A percentile compares a stretch with the other conserved stretches of the same genome.
Evolutionary conservation across 2,888 invertebrate genomes (phyloP).

Genomic region (Tenthredo notha): DNA sequence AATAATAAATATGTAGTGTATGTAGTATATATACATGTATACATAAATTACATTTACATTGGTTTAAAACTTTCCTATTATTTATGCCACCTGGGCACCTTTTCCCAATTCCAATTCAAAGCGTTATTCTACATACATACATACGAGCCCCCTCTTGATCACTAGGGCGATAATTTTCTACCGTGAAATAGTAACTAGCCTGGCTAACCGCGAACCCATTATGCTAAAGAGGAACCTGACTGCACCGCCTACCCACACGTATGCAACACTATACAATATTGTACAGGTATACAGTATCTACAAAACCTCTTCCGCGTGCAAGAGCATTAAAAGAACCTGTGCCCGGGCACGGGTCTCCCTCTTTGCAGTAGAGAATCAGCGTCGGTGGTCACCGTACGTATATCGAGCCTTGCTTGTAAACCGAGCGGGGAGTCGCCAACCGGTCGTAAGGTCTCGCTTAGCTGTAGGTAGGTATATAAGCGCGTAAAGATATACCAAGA

Average conservation of each 20-base stretch:
- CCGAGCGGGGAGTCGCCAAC: not conserved
- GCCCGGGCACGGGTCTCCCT: not conserved
- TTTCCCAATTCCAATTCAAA: slow-evolving; percentile 1
- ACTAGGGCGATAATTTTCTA: not conserved
- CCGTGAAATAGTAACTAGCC: slow-evolving; percentile 19
- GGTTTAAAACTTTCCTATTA: not conserved
- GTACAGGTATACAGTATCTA: not conserved
- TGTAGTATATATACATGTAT: too few relatives aligned
- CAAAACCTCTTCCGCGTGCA: slow-evolving; percentile 24
- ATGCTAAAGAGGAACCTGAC: not conserved
- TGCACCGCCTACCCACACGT: not conserved
- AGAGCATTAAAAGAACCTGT: slow-evolving; percentile 21
- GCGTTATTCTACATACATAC: not conserved
- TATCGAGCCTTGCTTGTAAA: not conserved
- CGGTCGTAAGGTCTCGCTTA: not conserved
- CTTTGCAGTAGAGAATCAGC: not conserved
- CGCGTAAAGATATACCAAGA: slow-evolving; percentile 9
- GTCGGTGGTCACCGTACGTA: not conserved
- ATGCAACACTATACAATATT: not conserved
- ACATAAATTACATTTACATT: not conserved
- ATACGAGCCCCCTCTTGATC: not conserved
- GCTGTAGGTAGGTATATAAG: not conserved
- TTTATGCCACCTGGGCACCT: not conserved
- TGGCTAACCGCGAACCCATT: slow-evolving; percentile 11
- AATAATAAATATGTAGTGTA: too few relatives aligned